These are phyloP conservation scores for Conus canariensis DNA, from an alignment of 2,888 invertebrate species.

Conservation along the genomic window DNA sequence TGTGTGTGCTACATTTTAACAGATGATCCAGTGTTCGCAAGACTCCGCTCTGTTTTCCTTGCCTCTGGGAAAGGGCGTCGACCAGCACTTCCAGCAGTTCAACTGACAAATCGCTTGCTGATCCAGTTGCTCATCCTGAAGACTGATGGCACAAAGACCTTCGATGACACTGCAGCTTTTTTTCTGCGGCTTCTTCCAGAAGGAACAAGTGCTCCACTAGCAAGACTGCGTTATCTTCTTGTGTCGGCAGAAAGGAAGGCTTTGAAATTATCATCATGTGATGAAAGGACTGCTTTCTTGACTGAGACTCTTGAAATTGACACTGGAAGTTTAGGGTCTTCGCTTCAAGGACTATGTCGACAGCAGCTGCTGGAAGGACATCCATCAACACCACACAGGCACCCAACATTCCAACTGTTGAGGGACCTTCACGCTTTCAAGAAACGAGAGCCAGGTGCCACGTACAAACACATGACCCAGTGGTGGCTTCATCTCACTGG, in stretches of 20 bases:
- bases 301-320: background rate
- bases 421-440: background rate
- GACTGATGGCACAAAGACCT: background rate
- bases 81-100: background rate
- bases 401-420: background rate
- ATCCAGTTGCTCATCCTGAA: background rate
- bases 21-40: background rate
- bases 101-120: background rate
- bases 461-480: background rate
- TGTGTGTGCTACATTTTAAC: too few species aligned
- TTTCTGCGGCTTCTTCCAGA: background rate
- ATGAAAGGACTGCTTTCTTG: background rate
- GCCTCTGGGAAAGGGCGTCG: background rate
- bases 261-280: background rate
- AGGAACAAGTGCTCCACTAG: background rate
- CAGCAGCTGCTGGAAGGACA: constrained; percentile 5
- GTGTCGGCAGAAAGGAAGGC: background rate
- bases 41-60: too few species aligned
- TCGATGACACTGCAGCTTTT: background rate
- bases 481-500: background rate
- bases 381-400: too few species aligned
- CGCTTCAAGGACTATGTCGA: background rate
- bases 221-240: background rate
- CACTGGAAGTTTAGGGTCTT: background rate
- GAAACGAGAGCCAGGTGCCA: background rate